These are phyloP conservation scores for Phalacrocorax brasilianus DNA, from an alignment of 2,113 vertebrate species.

Conservation along the genomic window DNA sequence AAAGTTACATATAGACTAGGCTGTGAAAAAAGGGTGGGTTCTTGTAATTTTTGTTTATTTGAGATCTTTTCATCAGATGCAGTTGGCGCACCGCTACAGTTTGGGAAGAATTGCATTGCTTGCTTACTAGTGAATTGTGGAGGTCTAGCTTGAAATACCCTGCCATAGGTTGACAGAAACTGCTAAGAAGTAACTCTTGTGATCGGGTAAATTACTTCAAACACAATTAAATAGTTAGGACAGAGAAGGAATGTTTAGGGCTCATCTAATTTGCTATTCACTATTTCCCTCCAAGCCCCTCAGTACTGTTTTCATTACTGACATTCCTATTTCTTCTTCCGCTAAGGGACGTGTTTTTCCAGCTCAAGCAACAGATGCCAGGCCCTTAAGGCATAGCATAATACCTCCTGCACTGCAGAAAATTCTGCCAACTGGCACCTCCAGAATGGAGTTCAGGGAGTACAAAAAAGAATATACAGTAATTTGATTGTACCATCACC, in stretches of 20 bases:
- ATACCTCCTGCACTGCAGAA: not conserved
- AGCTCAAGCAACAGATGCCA: not conserved
- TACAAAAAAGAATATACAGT: not conserved
- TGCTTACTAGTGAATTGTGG: not conserved
- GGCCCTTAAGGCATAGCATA: not conserved
- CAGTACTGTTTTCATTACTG: not conserved
- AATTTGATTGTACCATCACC: not conserved
- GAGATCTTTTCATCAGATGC: not conserved
- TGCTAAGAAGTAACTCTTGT: not conserved
- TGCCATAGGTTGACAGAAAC: not conserved
- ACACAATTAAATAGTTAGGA: not conserved
- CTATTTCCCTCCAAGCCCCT: not conserved
- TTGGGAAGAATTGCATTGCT: not conserved
- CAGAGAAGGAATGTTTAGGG: not conserved
- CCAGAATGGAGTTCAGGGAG: not conserved
- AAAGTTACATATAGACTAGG: not conserved
- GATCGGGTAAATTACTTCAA: not conserved
- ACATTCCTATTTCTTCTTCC: too few relatives aligned
- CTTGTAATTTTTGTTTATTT: not conserved
- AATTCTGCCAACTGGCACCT: not conserved
- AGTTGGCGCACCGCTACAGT: not conserved
- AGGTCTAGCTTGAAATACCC: not conserved
- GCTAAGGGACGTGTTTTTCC: not conserved
- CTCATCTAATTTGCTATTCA: not conserved
- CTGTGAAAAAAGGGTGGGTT: not conserved